Conservation (phyloP, 2,113 vertebrate genomes). For the Ibidorhyncha struthersii region DNA sequence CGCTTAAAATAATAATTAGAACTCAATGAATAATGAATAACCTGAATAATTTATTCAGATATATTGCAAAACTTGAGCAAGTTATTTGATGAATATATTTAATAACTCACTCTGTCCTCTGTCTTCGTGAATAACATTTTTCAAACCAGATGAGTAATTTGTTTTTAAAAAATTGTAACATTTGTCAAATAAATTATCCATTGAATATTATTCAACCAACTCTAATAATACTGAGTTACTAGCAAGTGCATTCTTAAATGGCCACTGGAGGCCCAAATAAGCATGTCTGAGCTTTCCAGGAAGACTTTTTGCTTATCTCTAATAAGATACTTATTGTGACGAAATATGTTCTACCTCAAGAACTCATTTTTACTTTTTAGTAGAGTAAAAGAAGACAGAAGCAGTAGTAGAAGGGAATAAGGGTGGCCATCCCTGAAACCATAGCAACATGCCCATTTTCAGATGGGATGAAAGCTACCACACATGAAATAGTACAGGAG, state of each 20-base stretch:
- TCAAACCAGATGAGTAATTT: neutral
- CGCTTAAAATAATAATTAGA: conserved; percentile 57
- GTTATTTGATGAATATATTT: conserved; percentile 50
- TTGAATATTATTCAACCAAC: neutral
- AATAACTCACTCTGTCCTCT: conserved; percentile 31
- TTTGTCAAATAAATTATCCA: conserved; percentile 32
- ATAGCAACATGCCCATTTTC: neutral
- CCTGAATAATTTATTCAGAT: conserved; percentile 36
- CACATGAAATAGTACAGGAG: neutral
- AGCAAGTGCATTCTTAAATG: neutral
- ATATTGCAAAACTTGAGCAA: conserved; percentile 34
- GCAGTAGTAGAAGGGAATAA: neutral
- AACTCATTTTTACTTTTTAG: neutral
- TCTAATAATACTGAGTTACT: neutral
- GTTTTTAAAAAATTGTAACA: neutral
- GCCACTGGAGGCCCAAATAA: neutral
- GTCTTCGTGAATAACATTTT: conserved; percentile 25
- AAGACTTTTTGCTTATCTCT: neutral
- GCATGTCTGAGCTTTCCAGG: neutral
- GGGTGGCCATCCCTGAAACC: neutral
- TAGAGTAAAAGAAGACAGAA: neutral
- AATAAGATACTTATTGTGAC: neutral
- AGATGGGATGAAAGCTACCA: neutral
- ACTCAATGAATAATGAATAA: conserved; percentile 39
- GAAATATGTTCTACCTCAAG: neutral